phyloP scores from a whole-genome alignment of 92 coral and sea anemone genomes.

The Parazoanthus darwini region DNA sequence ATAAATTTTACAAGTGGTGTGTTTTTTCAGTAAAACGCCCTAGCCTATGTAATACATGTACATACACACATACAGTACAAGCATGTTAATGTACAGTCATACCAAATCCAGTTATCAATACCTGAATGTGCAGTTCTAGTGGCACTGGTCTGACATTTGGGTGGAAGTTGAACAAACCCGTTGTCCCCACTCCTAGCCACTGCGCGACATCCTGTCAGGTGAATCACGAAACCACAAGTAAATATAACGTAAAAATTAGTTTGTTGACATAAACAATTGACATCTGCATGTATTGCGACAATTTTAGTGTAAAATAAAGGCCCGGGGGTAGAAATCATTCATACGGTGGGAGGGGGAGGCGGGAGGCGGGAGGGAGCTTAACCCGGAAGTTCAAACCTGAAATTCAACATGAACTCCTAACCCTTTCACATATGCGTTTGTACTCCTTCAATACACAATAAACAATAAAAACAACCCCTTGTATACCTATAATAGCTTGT shows the following conservation, averaged over 20 bases:
- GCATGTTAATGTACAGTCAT: not conserved
- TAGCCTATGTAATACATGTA: not conserved
- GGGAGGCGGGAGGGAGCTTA: too few species aligned
- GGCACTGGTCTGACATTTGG: conserved; percentile 99
- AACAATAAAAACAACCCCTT: too few species aligned
- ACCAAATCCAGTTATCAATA: not conserved
- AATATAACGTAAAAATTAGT: not conserved
- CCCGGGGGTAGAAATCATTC: too few species aligned
- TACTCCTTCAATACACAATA: too few species aligned
- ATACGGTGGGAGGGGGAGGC: too few species aligned
- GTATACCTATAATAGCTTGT: too few species aligned
- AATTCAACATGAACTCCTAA: too few species aligned
- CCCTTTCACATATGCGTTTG: too few species aligned
- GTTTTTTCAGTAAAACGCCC: not conserved
- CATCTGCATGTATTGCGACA: not conserved
- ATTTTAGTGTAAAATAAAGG: too few species aligned
- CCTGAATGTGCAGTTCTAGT: conserved; percentile 96
- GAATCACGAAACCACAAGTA: not conserved
- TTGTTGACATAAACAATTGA: not conserved
- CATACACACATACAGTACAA: not conserved
- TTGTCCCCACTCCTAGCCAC: conserved; percentile 96
- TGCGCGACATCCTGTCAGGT: conserved; percentile 88
- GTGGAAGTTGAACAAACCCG: conserved; percentile 96
- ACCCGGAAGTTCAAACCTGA: too few species aligned
- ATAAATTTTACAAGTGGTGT: too few species aligned